A percentile compares a stretch with the other conserved stretches of the same genome.
Evolutionary conservation across 2,797 vertebrate species (phyloP).

Genomic region (Menidia menidia): DNA sequence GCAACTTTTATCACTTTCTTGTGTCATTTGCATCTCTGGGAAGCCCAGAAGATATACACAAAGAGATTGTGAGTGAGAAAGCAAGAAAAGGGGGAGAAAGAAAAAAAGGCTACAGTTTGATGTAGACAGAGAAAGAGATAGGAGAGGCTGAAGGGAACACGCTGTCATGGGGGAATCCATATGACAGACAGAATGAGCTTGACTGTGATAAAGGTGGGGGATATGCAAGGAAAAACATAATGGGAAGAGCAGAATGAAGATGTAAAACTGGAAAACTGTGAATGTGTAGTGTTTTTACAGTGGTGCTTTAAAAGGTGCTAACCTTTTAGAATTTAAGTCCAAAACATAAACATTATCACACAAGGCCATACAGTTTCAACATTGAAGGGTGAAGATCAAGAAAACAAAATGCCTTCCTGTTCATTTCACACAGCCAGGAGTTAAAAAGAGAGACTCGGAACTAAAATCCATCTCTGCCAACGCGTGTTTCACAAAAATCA

Average conservation of each 20-base stretch:
- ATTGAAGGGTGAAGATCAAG: background rate
- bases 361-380: background rate
- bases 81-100: background rate
- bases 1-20: constrained; percentile 84
- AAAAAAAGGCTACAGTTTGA: constrained; percentile 32
- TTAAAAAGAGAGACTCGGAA: too few species aligned
- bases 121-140: constrained; percentile 23
- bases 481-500: background rate
- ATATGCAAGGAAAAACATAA: constrained; percentile 31
- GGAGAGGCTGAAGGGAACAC: constrained; percentile 32
- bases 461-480: too few species aligned
- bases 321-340: background rate
- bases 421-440: too few species aligned
- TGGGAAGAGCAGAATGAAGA: constrained; percentile 29
- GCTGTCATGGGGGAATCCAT: constrained; percentile 50
- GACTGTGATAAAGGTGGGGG: constrained; percentile 47
- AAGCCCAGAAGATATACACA: constrained; percentile 76
- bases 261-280: constrained; percentile 19
- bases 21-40: constrained; percentile 82
- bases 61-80: constrained; percentile 38
- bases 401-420: background rate
- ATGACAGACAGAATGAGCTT: constrained; percentile 44
- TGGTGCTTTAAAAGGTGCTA: background rate
- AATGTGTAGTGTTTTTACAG: background rate
- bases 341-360: background rate